Conservation (phyloP, 2,113 vertebrate genomes). For the Redunca redunca region DNA sequence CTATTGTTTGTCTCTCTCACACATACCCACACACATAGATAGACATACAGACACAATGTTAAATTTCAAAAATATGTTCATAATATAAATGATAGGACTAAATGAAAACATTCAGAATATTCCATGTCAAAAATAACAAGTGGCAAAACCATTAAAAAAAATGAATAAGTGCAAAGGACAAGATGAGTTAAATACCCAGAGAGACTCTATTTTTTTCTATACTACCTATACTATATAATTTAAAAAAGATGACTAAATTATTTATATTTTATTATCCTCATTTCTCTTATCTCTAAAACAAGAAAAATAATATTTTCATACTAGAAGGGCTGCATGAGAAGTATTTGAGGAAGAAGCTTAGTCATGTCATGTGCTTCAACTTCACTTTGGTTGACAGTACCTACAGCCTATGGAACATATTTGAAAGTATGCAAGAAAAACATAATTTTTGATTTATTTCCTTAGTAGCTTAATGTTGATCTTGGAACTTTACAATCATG, state of each 20-base stretch:
- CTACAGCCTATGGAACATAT: not conserved
- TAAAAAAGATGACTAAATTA: not conserved
- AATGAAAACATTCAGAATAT: not conserved
- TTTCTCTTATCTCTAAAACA: not conserved
- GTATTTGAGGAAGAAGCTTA: not conserved
- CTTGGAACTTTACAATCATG: not conserved
- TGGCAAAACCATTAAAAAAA: not conserved
- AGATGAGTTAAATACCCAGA: not conserved
- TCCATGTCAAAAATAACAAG: not conserved
- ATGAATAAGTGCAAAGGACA: not conserved
- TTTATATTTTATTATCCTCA: not conserved
- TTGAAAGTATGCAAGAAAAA: not conserved
- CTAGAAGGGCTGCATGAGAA: not conserved
- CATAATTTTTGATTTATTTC: not conserved
- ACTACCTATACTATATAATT: not conserved
- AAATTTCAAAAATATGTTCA: not conserved
- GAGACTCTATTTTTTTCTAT: not conserved
- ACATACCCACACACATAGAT: not conserved
- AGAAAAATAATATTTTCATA: not conserved
- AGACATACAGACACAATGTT: not conserved
- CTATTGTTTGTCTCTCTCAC: not conserved
- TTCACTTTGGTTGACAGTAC: not conserved
- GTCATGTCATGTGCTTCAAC: not conserved
- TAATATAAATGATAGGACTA: not conserved
- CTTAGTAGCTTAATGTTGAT: not conserved